Percentiles rank a stretch among this genome's conserved stretches.
Conservation (phyloP, 2,797 vertebrate genomes). For the Delichon dasypus region DNA sequence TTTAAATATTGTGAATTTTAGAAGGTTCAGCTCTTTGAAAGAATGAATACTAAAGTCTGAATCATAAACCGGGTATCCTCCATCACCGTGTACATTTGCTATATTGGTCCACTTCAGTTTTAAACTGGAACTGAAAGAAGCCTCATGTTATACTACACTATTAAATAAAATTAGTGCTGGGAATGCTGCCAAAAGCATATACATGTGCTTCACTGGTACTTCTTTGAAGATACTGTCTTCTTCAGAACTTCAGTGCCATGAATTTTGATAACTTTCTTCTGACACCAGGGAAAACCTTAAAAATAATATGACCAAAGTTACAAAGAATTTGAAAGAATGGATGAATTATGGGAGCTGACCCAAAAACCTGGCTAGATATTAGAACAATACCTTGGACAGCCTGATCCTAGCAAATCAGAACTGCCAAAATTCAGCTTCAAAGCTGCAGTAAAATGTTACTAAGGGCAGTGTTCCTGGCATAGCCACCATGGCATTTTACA, state of each 20-base stretch:
- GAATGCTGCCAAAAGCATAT: background rate
- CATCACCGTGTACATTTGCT: background rate
- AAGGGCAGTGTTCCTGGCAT: background rate
- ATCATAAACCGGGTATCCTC: background rate
- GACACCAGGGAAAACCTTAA: background rate
- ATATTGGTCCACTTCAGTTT: background rate
- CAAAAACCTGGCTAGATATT: background rate
- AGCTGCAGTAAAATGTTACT: background rate
- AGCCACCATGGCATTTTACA: background rate
- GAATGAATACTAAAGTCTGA: background rate
- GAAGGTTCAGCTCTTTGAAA: background rate
- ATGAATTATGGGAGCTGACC: background rate
- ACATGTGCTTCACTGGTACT: background rate
- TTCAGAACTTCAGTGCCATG: background rate
- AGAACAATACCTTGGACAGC: background rate
- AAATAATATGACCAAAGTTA: background rate
- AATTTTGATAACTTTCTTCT: background rate
- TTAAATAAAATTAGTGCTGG: background rate
- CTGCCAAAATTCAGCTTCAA: background rate
- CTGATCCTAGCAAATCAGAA: background rate
- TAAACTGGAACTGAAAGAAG: background rate
- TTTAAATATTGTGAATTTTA: background rate
- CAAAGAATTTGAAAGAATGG: background rate
- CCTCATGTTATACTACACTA: background rate
- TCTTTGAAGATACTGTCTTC: background rate